Evolutionary conservation across 2,888 invertebrate genomes (phyloP).

Genomic region (Pediacus dermestoides): DNA sequence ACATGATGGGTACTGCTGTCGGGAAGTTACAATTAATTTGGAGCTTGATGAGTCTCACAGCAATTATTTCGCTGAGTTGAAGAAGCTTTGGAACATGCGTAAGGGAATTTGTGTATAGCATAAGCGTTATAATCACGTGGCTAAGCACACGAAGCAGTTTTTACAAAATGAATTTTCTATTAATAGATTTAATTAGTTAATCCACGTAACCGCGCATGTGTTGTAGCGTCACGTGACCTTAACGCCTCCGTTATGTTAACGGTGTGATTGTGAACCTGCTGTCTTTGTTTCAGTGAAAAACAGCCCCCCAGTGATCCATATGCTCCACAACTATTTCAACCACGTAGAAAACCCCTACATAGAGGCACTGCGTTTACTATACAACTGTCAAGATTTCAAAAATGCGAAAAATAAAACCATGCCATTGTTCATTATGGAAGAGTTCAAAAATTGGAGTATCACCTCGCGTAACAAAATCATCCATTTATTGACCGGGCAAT

Average conservation of each 20-base stretch:
- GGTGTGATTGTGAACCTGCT: background rate
- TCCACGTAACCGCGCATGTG: background rate
- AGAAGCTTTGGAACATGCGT: slow-evolving; percentile 40
- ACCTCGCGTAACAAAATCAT: slow-evolving; percentile 46
- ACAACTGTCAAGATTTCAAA: slow-evolving; percentile 61
- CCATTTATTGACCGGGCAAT: slow-evolving; percentile 51
- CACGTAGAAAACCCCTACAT: slow-evolving; percentile 57
- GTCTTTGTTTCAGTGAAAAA: slow-evolving; percentile 44
- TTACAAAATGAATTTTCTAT: slow-evolving; percentile 2
- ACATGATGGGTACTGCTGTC: slow-evolving; percentile 40
- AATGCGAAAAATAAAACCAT: slow-evolving; percentile 61
- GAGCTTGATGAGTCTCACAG: slow-evolving; percentile 48
- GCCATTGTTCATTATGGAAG: slow-evolving; percentile 61
- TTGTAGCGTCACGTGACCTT: background rate
- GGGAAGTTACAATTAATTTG: slow-evolving; percentile 48
- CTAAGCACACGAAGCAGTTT: too few species aligned
- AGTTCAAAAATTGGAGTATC: slow-evolving; percentile 55
- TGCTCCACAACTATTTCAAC: slow-evolving; percentile 43
- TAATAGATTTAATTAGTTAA: background rate
- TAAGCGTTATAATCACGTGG: background rate
- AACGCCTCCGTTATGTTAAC: slow-evolving; percentile 3
- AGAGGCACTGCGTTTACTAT: slow-evolving; percentile 57
- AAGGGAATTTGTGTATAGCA: slow-evolving; percentile 20
- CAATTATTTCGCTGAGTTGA: slow-evolving; percentile 51
- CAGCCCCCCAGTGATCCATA: slow-evolving; percentile 44